A percentile compares a stretch with the other conserved stretches of the same genome.
phyloP scores from a whole-genome alignment of 1,140 invertebrate genomes.

The Kradibia gibbosae region DNA sequence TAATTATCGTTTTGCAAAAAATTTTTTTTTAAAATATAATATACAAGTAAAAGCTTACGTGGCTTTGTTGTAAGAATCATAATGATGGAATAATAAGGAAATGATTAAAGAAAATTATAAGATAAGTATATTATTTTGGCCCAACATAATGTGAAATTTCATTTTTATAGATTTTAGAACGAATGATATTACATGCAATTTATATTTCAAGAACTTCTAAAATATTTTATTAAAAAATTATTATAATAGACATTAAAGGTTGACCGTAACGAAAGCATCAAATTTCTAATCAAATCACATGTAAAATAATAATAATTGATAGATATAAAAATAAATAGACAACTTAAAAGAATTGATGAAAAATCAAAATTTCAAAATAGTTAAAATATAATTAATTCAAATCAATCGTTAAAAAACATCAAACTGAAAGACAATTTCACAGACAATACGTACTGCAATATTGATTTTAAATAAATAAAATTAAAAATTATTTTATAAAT shows the following conservation, averaged over 20 bases:
- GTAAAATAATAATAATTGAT: constrained; percentile 12
- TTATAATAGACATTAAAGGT: neutral
- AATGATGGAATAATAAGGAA: constrained; percentile 28
- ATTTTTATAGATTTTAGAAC: neutral
- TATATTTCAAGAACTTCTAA: neutral
- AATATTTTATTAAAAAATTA: neutral
- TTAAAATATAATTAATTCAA: constrained; percentile 30
- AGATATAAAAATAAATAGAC: constrained; percentile 14
- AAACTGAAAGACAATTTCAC: no score
- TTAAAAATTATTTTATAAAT: no score
- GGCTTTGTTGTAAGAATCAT: constrained; percentile 28
- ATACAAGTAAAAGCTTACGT: constrained; percentile 12
- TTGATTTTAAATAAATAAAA: no score
- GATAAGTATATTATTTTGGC: neutral
- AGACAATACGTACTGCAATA: no score
- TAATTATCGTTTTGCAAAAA: constrained; percentile 36
- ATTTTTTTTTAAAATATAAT: no score
- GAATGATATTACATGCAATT: neutral
- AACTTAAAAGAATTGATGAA: constrained; percentile 35
- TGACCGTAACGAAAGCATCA: constrained; percentile 19
- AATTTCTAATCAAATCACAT: constrained; percentile 32
- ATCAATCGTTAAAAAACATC: neutral
- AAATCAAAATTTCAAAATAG: constrained; percentile 49
- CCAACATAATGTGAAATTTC: neutral
- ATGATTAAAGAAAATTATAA: constrained; percentile 26